Conservation (phyloP, 2,113 vertebrate genomes). For the Nycticebus coucang region DNA sequence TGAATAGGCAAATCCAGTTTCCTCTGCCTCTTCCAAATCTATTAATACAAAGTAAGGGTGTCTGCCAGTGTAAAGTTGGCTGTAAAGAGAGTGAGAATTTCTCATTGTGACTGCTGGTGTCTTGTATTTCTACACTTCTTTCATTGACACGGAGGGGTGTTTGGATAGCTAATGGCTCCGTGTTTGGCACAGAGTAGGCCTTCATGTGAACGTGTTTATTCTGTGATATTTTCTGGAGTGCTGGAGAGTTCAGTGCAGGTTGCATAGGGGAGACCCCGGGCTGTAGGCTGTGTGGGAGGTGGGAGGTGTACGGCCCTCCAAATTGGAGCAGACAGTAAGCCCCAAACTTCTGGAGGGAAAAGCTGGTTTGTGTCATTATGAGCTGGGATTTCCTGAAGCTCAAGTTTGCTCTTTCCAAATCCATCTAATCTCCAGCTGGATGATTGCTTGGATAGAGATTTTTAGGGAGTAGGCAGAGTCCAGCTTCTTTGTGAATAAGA, state of each 20-base stretch:
- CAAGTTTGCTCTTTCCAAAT: conserved; percentile 38
- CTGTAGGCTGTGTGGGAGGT: neutral
- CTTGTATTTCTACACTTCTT: neutral
- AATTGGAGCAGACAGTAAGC: neutral
- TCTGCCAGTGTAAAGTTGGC: neutral
- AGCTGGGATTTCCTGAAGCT: conserved; percentile 30
- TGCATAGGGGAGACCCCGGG: neutral
- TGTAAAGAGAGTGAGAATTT: neutral
- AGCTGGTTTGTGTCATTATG: neutral
- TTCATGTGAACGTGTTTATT: neutral
- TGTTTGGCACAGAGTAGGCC: neutral
- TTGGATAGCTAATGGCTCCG: neutral
- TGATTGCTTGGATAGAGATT: neutral
- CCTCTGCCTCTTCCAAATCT: neutral
- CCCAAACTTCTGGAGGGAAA: neutral
- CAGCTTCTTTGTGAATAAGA: conserved; percentile 4
- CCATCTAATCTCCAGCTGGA: neutral
- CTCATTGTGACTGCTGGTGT: neutral
- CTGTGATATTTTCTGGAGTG: neutral
- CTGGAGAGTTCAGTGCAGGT: neutral
- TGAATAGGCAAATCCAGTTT: neutral
- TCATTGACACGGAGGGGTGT: neutral
- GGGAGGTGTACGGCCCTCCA: no score
- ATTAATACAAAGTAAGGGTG: neutral
- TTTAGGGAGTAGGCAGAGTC: neutral